Conservation (phyloP, 2,888 invertebrate species). For the Liopterus haemorrhoidalis region DNA sequence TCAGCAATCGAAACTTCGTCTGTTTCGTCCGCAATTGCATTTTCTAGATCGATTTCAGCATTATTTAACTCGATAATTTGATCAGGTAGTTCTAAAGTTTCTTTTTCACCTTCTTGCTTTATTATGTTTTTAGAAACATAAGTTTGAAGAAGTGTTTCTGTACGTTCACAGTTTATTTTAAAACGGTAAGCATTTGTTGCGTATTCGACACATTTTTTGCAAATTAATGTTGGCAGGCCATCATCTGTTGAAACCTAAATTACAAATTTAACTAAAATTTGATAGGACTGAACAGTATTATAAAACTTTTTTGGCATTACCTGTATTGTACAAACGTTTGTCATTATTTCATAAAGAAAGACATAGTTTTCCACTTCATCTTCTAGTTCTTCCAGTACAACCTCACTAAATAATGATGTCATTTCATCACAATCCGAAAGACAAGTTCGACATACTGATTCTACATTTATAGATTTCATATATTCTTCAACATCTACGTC, state of each 20-base stretch:
- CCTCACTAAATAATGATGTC: constrained; percentile 35
- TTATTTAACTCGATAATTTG: too few relatives aligned
- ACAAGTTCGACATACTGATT: constrained; percentile 36
- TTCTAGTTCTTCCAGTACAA: constrained; percentile 32
- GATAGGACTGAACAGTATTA: too few relatives aligned
- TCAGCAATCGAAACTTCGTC: too few relatives aligned
- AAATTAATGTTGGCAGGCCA: constrained; percentile 35
- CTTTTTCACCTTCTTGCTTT: constrained; percentile 10
- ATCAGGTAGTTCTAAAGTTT: too few relatives aligned
- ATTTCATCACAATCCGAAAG: constrained; percentile 35
- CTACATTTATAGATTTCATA: constrained; percentile 29
- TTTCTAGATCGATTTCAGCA: too few relatives aligned
- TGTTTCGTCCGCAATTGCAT: too few relatives aligned
- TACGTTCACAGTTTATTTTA: constrained; percentile 36
- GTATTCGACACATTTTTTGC: constrained; percentile 33
- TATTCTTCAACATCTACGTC: constrained; percentile 18
- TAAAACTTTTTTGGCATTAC: constrained; percentile 23
- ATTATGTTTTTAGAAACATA: constrained; percentile 29
- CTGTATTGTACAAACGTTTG: constrained; percentile 34
- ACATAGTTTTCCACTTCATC: constrained; percentile 30
- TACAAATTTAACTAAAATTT: constrained; percentile 13
- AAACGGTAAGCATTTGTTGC: constrained; percentile 35
- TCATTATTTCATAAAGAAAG: constrained; percentile 35
- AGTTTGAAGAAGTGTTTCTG: constrained; percentile 33
- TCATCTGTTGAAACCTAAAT: constrained; percentile 34